Percentiles rank a stretch among this genome's conserved stretches.
Evolutionary conservation across 1,140 invertebrate genomes (phyloP).

Genomic region (Drosophila pachea): DNA sequence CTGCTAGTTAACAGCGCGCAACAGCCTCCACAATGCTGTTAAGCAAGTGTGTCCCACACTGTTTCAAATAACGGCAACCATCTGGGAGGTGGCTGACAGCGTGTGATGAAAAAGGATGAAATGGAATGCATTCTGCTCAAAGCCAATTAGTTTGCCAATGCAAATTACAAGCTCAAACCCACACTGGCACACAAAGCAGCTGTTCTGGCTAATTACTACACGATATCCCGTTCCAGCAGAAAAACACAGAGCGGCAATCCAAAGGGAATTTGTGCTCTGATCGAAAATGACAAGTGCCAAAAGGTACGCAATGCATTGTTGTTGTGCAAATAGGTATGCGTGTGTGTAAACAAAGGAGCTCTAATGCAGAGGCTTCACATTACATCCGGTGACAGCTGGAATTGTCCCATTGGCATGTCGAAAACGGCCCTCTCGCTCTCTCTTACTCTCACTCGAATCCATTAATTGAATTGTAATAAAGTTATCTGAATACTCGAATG

Average conservation of each 20-base stretch:
- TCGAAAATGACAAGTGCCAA: slow-evolving; percentile 21
- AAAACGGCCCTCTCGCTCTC: no score
- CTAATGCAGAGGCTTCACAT: slow-evolving; percentile 7
- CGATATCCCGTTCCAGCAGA: slow-evolving; percentile 17
- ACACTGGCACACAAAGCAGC: slow-evolving; percentile 14
- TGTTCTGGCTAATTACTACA: slow-evolving; percentile 17
- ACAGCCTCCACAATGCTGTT: slow-evolving; percentile 28
- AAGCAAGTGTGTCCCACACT: background rate
- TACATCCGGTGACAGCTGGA: slow-evolving; percentile 16
- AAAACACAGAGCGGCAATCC: background rate
- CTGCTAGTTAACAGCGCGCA: slow-evolving; percentile 12
- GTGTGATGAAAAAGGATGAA: background rate
- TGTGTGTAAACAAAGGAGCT: no score
- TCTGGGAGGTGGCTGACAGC: background rate
- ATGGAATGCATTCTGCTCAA: slow-evolving; percentile 31
- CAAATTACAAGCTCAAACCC: slow-evolving; percentile 12
- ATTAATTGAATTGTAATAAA: slow-evolving; percentile 42
- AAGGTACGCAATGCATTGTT: slow-evolving; percentile 21
- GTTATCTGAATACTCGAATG: background rate
- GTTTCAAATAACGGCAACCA: slow-evolving; percentile 10
- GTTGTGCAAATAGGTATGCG: slow-evolving; percentile 17
- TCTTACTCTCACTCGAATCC: background rate
- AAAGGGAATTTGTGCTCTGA: slow-evolving; percentile 16
- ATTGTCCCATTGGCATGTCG: slow-evolving; percentile 8
- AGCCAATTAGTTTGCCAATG: slow-evolving; percentile 30